These are phyloP conservation scores for Oryctolagus cuniculus DNA, from an alignment of 2,113 vertebrate genomes.

Conservation along the genomic window mOryCun1.1 NC_091435.1:9704001-9704500, in stretches of 20 bases:
- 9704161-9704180: neutral
- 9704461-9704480: neutral
- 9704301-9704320: neutral
- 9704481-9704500: neutral
- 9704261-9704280: slow-evolving; percentile 17
- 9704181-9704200: neutral
- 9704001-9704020: neutral
- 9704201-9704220: slow-evolving; percentile 21
- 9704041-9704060: neutral
- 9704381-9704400: too few species aligned
- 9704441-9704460: too few species aligned
- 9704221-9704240: slow-evolving; percentile 54
- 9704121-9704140: neutral
- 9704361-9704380: too few species aligned
- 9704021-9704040: neutral
- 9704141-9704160: neutral
- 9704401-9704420: too few species aligned
- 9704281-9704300: slow-evolving; percentile 37
- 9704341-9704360: too few species aligned
- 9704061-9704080: neutral
- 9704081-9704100: neutral
- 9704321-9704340: too few species aligned
- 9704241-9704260: slow-evolving; percentile 13
- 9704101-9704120: neutral
- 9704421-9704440: too few species aligned